phyloP scores from a whole-genome alignment of 2,888 invertebrate genomes.

The Siphonodentalium dalli region DNA sequence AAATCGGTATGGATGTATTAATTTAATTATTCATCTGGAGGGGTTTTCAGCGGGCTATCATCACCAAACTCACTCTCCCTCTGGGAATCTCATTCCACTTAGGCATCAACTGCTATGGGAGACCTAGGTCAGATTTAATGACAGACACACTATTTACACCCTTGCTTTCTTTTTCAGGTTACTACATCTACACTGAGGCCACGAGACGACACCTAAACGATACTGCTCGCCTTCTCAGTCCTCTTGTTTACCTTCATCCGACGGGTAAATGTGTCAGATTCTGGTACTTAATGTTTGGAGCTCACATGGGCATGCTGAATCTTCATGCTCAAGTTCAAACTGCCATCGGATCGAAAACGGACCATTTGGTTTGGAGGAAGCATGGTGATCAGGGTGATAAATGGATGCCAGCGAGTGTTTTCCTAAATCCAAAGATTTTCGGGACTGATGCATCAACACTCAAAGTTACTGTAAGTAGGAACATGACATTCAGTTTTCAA shows the following conservation, averaged over 20 bases:
- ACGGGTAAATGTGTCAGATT: slow-evolving; percentile 48
- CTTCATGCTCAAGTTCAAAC: slow-evolving; percentile 49
- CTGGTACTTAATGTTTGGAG: slow-evolving; percentile 61
- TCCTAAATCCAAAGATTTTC: slow-evolving; percentile 35
- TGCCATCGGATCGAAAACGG: slow-evolving; percentile 31
- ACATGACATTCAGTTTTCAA: too few relatives aligned
- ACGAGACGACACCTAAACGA: slow-evolving; percentile 34
- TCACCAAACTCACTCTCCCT: too few relatives aligned
- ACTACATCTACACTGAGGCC: slow-evolving; percentile 55
- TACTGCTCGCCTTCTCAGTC: slow-evolving; percentile 46
- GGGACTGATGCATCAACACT: too few relatives aligned
- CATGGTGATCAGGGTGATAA: slow-evolving; percentile 49
- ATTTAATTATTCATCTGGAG: too few relatives aligned
- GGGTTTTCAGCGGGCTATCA: too few relatives aligned
- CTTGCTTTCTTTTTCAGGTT: slow-evolving; percentile 36
- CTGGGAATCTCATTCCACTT: too few relatives aligned
- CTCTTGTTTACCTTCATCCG: slow-evolving; percentile 17
- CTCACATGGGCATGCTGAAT: slow-evolving; percentile 46
- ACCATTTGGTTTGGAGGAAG: slow-evolving; percentile 38
- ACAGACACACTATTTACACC: neutral
- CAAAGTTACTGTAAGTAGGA: too few relatives aligned
- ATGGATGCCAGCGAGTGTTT: slow-evolving; percentile 45
- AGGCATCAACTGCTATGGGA: too few relatives aligned
- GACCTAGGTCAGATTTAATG: too few relatives aligned
- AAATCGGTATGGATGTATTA: too few relatives aligned